A percentile compares a stretch with the other conserved stretches of the same genome.
Evolutionary conservation across 1,140 invertebrate genomes (phyloP).

Genomic region (Atta texana): DNA sequence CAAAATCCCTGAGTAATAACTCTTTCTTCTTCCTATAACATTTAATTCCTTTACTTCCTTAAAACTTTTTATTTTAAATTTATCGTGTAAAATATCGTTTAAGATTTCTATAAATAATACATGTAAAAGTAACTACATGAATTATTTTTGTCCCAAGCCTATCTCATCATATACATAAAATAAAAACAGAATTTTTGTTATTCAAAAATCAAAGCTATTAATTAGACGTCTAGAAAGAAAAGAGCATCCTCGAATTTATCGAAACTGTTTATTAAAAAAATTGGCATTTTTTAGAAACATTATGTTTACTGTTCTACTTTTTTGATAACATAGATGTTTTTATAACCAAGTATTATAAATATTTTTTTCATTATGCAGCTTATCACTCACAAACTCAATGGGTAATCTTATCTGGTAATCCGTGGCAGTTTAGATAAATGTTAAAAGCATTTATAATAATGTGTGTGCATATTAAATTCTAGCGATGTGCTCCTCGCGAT

Average conservation of each 20-base stretch:
- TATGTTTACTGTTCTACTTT: neutral
- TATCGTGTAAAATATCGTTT: neutral
- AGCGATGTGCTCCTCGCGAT: neutral
- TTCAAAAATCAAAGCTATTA: neutral
- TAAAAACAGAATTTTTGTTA: neutral
- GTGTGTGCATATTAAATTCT: neutral
- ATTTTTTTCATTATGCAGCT: neutral
- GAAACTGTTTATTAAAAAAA: neutral
- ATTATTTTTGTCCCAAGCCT: neutral
- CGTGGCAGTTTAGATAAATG: neutral
- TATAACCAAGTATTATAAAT: too few species aligned
- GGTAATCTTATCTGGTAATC: neutral
- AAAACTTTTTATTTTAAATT: neutral
- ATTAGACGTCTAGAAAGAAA: neutral
- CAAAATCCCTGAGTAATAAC: constrained; percentile 63
- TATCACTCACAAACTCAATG: neutral
- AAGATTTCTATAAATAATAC: neutral
- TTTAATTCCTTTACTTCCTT: constrained; percentile 56
- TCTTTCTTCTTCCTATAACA: neutral
- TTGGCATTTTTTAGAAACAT: neutral
- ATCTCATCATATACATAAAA: neutral
- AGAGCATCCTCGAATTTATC: neutral
- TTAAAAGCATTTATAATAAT: neutral
- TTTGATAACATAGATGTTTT: neutral
- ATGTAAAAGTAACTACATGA: neutral